Evolutionary conservation across 2,888 invertebrate genomes (phyloP).

Genomic region (Clitarchus hookeri): DNA sequence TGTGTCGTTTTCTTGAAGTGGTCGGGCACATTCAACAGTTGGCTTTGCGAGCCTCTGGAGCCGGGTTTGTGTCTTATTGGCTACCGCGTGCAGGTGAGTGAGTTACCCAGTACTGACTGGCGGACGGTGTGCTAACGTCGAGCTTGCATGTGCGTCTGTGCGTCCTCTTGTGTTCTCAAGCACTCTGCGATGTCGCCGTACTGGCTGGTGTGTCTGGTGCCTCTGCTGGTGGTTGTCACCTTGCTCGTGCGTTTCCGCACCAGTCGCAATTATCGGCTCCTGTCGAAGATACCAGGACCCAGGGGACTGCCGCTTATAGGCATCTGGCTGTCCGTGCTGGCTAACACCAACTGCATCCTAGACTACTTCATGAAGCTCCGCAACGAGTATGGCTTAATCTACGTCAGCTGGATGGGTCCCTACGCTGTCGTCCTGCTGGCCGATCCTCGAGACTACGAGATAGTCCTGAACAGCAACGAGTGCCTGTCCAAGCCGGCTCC

Average conservation of each 20-base stretch:
- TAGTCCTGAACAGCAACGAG: conserved; percentile 26
- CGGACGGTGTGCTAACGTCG: too few relatives aligned
- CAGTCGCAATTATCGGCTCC: conserved; percentile 30
- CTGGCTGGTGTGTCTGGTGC: background rate
- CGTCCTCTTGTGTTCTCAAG: too few relatives aligned
- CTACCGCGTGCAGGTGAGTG: too few relatives aligned
- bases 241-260: background rate
- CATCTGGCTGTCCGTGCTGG: conserved; percentile 21
- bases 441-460: conserved; percentile 24
- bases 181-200: background rate
- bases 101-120: too few relatives aligned
- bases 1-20: too few relatives aligned
- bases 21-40: too few relatives aligned
- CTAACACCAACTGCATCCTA: conserved; percentile 20
- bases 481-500: conserved; percentile 20
- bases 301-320: conserved; percentile 28
- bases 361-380: background rate
- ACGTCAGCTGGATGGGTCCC: conserved; percentile 25
- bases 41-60: too few relatives aligned
- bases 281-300: conserved; percentile 30
- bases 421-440: conserved; percentile 22
- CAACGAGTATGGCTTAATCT: conserved; percentile 23
- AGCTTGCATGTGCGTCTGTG: too few relatives aligned
- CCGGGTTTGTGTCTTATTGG: too few relatives aligned
- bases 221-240: background rate